A percentile compares a stretch with the other conserved stretches of the same genome.
Evolutionary conservation across 1,140 invertebrate genomes (phyloP).

Genomic region (Drosophila lacertosa): DNA sequence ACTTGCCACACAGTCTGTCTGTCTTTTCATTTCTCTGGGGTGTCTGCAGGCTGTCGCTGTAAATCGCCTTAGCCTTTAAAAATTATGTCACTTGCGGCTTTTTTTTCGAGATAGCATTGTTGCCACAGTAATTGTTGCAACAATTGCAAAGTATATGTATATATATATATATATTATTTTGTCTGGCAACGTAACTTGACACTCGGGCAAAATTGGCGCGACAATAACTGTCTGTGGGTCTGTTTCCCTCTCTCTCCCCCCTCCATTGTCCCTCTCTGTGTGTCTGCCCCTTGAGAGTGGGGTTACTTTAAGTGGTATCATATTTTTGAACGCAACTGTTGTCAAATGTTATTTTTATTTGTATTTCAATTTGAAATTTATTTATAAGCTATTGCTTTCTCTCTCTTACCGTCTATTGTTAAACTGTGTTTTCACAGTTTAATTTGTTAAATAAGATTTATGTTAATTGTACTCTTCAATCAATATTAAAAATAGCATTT

Average conservation of each 20-base stretch:
- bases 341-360: conserved; percentile 41
- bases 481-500: conserved; percentile 27
- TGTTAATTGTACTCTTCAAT: conserved; percentile 50
- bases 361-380: conserved; percentile 45
- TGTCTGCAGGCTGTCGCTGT: conserved; percentile 23
- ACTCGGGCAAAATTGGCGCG: conserved; percentile 62
- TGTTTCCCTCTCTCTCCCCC: no score
- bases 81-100: conserved; percentile 76
- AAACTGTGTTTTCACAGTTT: conserved; percentile 48
- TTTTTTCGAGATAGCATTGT: conserved; percentile 55
- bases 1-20: conserved; percentile 23
- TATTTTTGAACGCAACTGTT: conserved; percentile 33
- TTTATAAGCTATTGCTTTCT: conserved; percentile 20
- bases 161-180: conserved; percentile 45
- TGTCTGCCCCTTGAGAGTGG: conserved; percentile 23
- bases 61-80: conserved; percentile 58
- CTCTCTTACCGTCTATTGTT: conserved; percentile 2
- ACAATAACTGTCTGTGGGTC: conserved; percentile 52
- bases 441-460: conserved; percentile 75
- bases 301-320: conserved; percentile 43
- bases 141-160: conserved; percentile 61
- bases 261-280: conserved; percentile 21
- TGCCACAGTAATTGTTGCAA: conserved; percentile 54
- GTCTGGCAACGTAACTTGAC: conserved; percentile 68
- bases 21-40: neutral